Conservation (phyloP, 1,140 invertebrate species). For the Drosophila sulfurigaster region DNA sequence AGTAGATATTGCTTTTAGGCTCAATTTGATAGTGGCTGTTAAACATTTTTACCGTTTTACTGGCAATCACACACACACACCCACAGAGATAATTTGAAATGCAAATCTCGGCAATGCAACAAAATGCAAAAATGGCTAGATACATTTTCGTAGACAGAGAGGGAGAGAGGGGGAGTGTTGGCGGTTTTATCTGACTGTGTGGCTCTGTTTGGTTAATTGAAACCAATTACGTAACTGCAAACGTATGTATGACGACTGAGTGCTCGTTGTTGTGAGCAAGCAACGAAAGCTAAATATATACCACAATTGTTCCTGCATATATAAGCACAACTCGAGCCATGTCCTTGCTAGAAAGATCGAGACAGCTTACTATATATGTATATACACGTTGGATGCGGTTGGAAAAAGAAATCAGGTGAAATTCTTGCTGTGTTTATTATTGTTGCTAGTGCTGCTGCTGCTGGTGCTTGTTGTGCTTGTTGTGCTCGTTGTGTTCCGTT, state of each 20-base stretch:
- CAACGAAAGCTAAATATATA: constrained; percentile 33
- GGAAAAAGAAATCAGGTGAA: constrained; percentile 63
- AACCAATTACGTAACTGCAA: constrained; percentile 53
- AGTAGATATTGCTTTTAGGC: constrained; percentile 6
- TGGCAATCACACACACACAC: constrained; percentile 1
- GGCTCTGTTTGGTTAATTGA: constrained; percentile 53
- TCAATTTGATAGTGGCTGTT: constrained; percentile 32
- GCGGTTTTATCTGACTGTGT: constrained; percentile 4
- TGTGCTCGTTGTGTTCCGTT: constrained; percentile 48
- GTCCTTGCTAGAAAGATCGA: constrained; percentile 19
- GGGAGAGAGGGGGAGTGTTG: neutral
- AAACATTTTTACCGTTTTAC: constrained; percentile 34
- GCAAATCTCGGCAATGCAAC: constrained; percentile 28
- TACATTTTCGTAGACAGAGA: neutral
- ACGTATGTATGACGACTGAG: constrained; percentile 27
- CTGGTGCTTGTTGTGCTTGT: constrained; percentile 1
- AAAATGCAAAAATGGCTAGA: constrained; percentile 28
- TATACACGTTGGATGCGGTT: constrained; percentile 8
- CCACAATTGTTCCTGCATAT: constrained; percentile 37
- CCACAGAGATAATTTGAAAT: constrained; percentile 13
- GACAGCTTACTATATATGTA: neutral
- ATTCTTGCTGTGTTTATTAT: constrained; percentile 39
- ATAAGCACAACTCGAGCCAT: constrained; percentile 26
- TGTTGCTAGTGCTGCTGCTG: constrained; percentile 19
- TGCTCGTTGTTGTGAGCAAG: constrained; percentile 13